Conservation (phyloP, 1,140 invertebrate species). For the Saccostrea echinata region DNA sequence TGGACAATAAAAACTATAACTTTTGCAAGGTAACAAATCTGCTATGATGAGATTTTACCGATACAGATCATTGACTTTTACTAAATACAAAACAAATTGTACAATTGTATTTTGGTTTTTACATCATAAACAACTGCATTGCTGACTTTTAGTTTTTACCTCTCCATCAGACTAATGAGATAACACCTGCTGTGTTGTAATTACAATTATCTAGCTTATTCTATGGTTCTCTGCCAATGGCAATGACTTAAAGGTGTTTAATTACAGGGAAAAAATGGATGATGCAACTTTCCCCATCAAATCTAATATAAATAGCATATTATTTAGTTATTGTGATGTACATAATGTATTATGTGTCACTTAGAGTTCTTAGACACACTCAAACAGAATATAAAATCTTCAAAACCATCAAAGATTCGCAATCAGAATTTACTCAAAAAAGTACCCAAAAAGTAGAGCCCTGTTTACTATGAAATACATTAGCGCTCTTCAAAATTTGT, state of each 20-base stretch:
- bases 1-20: no score
- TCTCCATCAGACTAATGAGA: background rate
- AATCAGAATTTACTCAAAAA: background rate
- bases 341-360: background rate
- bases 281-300: background rate
- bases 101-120: background rate
- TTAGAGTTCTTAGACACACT: background rate
- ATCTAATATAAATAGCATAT: background rate
- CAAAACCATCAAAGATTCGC: background rate
- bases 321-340: background rate
- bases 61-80: background rate
- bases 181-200: background rate
- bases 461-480: background rate
- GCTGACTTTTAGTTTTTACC: background rate
- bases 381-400: background rate
- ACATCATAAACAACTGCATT: background rate
- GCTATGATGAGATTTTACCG: background rate
- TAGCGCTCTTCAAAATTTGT: constrained; percentile 24
- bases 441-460: background rate
- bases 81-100: background rate
- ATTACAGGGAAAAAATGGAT: background rate
- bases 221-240: background rate
- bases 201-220: background rate
- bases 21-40: background rate
- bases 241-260: background rate